Base-by-base conservation (phyloP, 2,113 vertebrate species). In the Amphilophus citrinellus region DNA sequence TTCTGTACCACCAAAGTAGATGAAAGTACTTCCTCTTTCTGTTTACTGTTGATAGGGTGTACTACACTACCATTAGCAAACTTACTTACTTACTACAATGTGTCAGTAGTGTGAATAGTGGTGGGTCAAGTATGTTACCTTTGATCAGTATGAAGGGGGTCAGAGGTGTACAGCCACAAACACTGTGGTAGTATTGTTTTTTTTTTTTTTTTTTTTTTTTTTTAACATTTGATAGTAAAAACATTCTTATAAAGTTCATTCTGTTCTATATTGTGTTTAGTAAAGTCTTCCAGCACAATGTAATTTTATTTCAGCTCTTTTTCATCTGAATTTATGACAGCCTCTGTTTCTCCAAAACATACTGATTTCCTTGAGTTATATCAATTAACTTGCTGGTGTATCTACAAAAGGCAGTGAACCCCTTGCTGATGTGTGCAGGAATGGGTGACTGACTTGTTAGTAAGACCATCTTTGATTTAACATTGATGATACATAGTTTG, bases 321-420 rank as follows among this genome's bases (percentile, higher is more conserved):
- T 66, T 15, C 8, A 42, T 39, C 0, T 65, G n/a, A 5, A 65
- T n/a, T 15, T 24, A 42, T 65, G 11, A 42, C 2, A 42, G 0
- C 62, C 1, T 42, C 11, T 42, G 20, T 65, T 42, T 65, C 39
- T 42, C 10, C 39, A 10, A 42, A 42, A 11, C 39, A 10, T 9
- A 2, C 39, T 11, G 39, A 42, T 42, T 42, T 10, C 2, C 9
- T 42, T 44, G 44, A 0, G n/a, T 10, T 66, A 66, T 44, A 6
- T 44, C 0, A 44, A 0, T 44, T 44, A 0, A 27, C 2, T 47
- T 6, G 27, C 24, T 4, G 17, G 15, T 68, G 63, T 14, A 27
- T 68, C 14, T 68, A 47, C 17, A 27, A 68, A 68, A 27, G n/a
- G 47, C 63, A 44, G 11, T 10, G 22, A 27, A 39, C 63, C 14